Evolutionary conservation across 2,888 invertebrate species (phyloP).

Genomic region (Calliopum simillimum): DNA sequence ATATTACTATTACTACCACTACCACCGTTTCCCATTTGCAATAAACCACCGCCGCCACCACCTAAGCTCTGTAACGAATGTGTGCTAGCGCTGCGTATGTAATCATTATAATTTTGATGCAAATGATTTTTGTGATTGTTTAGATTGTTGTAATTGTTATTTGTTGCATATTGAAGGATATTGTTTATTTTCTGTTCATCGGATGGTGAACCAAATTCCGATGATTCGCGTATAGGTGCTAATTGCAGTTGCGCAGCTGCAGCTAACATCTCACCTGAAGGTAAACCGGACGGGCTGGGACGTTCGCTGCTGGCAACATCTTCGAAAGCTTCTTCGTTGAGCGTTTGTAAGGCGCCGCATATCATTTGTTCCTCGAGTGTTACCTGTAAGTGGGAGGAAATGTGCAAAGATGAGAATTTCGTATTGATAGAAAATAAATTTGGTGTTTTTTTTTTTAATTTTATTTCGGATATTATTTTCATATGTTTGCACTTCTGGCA

Average conservation of each 20-base stretch:
- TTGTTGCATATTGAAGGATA: conserved; percentile 52
- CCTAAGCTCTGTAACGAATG: conserved; percentile 59
- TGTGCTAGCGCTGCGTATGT: conserved; percentile 62
- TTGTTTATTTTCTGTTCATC: conserved; percentile 62
- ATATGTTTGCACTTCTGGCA: conserved; percentile 4
- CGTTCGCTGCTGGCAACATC: conserved; percentile 84
- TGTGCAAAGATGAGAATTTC: neutral
- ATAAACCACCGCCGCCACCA: too few species aligned
- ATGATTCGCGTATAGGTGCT: conserved; percentile 67
- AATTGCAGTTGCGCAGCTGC: conserved; percentile 66
- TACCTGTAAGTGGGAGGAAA: conserved; percentile 72
- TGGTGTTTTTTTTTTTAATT: neutral
- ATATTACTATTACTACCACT: conserved; percentile 23
- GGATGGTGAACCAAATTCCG: conserved; percentile 67
- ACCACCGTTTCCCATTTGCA: conserved; percentile 21
- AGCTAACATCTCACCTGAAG: conserved; percentile 68
- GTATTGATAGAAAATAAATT: neutral
- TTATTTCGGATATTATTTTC: neutral
- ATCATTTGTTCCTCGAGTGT: conserved; percentile 96
- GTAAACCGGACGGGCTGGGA: conserved; percentile 71
- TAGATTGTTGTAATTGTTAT: conserved; percentile 53
- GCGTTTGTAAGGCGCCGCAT: conserved; percentile 89
- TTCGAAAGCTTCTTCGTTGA: conserved; percentile 93
- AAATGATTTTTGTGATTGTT: conserved; percentile 48
- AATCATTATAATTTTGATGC: conserved; percentile 50